phyloP scores from a whole-genome alignment of 2,113 vertebrate species.

The Clarias macrocephalus region DNA sequence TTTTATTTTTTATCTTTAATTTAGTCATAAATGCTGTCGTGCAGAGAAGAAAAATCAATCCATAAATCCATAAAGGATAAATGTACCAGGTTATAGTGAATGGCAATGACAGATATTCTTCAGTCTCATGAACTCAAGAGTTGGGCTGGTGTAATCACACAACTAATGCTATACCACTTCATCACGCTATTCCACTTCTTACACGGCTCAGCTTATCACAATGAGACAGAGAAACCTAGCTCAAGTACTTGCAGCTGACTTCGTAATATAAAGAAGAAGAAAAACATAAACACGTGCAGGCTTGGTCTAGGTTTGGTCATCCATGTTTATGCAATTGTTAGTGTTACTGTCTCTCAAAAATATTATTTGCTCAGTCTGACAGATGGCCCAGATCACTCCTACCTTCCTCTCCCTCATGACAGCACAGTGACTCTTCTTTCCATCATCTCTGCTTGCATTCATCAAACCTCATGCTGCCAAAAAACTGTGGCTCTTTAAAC shows the following conservation, averaged over 20 bases:
- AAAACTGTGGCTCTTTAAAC: conserved; percentile 42
- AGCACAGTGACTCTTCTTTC: conserved; percentile 35
- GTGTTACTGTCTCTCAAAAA: conserved; percentile 29
- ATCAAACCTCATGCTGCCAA: conserved; percentile 51
- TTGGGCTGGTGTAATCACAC: background rate
- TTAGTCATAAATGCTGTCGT: background rate
- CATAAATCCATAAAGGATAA: conserved; percentile 30
- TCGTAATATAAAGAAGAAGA: conserved; percentile 23
- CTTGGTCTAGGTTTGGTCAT: conserved; percentile 21
- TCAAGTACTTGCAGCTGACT: conserved; percentile 23
- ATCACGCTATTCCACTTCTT: background rate
- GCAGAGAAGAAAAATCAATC: background rate
- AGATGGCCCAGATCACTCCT: conserved; percentile 48
- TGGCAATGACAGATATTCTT: background rate
- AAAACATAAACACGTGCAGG: background rate
- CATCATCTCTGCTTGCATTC: conserved; percentile 44
- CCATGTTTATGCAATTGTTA: conserved; percentile 21
- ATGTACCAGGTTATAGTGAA: conserved; percentile 20
- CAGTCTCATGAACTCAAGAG: background rate
- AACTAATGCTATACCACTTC: background rate
- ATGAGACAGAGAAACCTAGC: conserved; percentile 34
- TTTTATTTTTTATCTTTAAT: background rate
- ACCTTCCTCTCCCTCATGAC: conserved; percentile 47
- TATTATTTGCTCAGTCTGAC: conserved; percentile 45
- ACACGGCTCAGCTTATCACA: background rate